Percentiles rank a stretch among this genome's conserved stretches.
These are phyloP conservation scores for Prenolepis imparis DNA, from an alignment of 2,888 invertebrate genomes.

Conservation along the genomic window DNA sequence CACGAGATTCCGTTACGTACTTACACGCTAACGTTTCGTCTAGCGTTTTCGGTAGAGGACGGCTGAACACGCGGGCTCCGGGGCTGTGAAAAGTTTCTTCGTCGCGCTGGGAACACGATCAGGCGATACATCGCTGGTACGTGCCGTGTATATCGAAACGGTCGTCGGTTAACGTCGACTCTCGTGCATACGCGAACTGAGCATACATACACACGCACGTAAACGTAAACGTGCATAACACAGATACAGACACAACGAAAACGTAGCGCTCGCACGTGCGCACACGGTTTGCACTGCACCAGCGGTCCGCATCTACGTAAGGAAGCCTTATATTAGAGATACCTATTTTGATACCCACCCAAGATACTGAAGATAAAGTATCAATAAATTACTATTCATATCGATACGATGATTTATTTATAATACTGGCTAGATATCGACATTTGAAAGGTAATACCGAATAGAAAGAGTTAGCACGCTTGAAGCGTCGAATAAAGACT, in stretches of 20 bases:
- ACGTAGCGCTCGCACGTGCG: conserved; percentile 62
- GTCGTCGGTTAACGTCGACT: conserved; percentile 76
- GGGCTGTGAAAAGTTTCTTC: conserved; percentile 75
- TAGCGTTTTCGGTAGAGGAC: conserved; percentile 56
- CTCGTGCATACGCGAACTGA: conserved; percentile 70
- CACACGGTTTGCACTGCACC: conserved; percentile 42
- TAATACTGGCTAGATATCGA: not conserved
- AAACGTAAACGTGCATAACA: not conserved
- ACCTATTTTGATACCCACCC: conserved; percentile 8
- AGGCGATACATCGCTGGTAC: conserved; percentile 79
- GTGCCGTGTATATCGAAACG: conserved; percentile 77
- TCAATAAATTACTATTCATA: conserved; percentile 20
- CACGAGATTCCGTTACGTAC: conserved; percentile 64
- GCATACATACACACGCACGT: not conserved
- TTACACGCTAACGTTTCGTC: conserved; percentile 57
- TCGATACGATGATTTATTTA: conserved; percentile 18
- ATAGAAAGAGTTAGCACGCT: conserved; percentile 1
- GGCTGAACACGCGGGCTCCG: conserved; percentile 57
- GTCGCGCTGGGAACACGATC: conserved; percentile 79
- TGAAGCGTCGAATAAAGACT: not conserved
- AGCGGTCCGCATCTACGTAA: conserved; percentile 22
- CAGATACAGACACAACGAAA: conserved; percentile 50
- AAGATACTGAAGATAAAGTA: conserved; percentile 28
- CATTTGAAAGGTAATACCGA: not conserved
- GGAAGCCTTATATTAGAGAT: conserved; percentile 17